Conservation (phyloP, 2,888 invertebrate species). For the Steinernema carpocapsae region DNA sequence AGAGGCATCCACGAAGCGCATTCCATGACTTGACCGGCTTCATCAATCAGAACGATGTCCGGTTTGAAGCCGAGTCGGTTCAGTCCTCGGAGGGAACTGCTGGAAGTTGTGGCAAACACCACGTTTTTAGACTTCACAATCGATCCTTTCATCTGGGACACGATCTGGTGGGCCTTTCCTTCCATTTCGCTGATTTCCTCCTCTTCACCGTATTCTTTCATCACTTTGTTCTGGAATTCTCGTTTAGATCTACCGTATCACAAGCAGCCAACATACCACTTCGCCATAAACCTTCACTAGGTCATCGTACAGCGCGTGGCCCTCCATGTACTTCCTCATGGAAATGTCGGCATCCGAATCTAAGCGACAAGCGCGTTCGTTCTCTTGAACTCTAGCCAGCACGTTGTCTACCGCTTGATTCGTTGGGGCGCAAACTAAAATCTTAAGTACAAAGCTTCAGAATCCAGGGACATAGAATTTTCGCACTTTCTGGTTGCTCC, state of each 20-base stretch:
- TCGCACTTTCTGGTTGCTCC: conserved; percentile 14
- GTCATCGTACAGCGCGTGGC: conserved; percentile 29
- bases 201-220: not conserved
- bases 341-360: conserved; percentile 20
- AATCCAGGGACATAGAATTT: not conserved
- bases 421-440: conserved; percentile 47
- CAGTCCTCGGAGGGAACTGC: conserved; percentile 38
- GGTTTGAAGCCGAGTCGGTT: conserved; percentile 41
- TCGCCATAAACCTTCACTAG: conserved; percentile 19
- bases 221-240: not conserved
- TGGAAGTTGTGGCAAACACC: conserved; percentile 32
- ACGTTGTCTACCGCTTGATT: conserved; percentile 44
- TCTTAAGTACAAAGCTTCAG: conserved; percentile 23
- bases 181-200: not conserved
- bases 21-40: conserved; percentile 50
- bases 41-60: conserved; percentile 49
- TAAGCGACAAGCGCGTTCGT: conserved; percentile 5
- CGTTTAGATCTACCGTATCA: not conserved
- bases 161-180: not conserved
- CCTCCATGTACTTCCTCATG: conserved; percentile 9
- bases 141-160: conserved; percentile 15
- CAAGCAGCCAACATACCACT: not conserved
- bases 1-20: conserved; percentile 45
- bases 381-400: conserved; percentile 27
- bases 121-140: conserved; percentile 32